Conservation (phyloP, 1,140 invertebrate species). For the Hyles euphorbiae region DNA sequence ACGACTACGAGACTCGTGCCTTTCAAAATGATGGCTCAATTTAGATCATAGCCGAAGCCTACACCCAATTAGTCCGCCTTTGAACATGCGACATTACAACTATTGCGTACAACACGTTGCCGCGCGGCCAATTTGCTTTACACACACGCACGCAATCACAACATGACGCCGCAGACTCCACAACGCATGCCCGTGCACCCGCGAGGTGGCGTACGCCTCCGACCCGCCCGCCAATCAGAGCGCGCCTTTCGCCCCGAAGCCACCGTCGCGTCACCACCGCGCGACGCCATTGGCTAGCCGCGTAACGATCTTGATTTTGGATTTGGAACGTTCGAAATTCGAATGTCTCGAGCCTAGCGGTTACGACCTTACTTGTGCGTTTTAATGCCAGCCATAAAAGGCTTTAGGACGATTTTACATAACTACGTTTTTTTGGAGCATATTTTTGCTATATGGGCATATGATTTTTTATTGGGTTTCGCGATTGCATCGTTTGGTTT, state of each 20-base stretch:
- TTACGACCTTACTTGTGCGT: constrained; percentile 43
- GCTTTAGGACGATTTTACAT: too few species aligned
- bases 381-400: too few species aligned
- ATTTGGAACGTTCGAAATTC: constrained; percentile 3
- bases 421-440: too few species aligned
- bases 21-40: too few species aligned
- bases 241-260: constrained; percentile 5
- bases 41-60: too few species aligned
- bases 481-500: too few species aligned
- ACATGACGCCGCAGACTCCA: constrained; percentile 3
- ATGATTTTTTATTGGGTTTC: too few species aligned
- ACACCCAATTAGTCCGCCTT: too few species aligned
- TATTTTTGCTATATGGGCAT: too few species aligned
- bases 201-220: constrained; percentile 2
- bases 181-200: constrained; percentile 5
- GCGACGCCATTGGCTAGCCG: background rate
- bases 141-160: constrained; percentile 16
- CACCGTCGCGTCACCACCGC: background rate
- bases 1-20: too few species aligned
- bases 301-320: constrained; percentile 10
- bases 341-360: constrained; percentile 5
- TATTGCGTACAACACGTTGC: too few species aligned
- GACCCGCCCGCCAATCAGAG: constrained; percentile 13
- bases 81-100: too few species aligned
- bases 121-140: constrained; percentile 15